Evolutionary conservation across 2,888 invertebrate genomes (phyloP), one percentile per base, ranked within the genome.

Genomic region (Diachrysia chrysitis): DNA sequence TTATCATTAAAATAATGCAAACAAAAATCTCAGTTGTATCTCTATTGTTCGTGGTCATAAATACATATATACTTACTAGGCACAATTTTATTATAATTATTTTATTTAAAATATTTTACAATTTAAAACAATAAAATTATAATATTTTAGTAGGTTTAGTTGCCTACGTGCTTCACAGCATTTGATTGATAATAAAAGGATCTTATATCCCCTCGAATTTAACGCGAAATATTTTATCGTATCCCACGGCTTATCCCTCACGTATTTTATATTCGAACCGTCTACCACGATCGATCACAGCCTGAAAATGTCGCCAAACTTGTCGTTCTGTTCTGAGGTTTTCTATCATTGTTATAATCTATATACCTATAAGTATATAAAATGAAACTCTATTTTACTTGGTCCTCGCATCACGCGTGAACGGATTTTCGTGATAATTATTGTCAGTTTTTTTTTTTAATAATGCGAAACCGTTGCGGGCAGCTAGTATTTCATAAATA

Each of bases 281-380:
- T 60, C 46, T 63, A 58, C 23, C 32, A 23, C 35, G 59, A 77
- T 77, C 74, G 63, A 77, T 74, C 78, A 76, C 51, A 16, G 42
- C 7, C 46, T 63, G 37, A 32, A 60, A 54, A 51, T 60, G 57
- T 72, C 59, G 46, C 46, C 23, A 37, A 46, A 53, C 53, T 61
- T 65, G 55, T 46, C 62, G 48, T 17, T 17, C 25, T 42, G 21
- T 35, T 37, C 17, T 12, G 58, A 23, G 42, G 65, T 37, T 65
- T 66, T 32, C 42, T 63, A 37, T 69, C 29, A 58, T 35, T 29
- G 17, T 23, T 14, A 51, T 37, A 53, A 48, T 69, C n/a, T n/a
- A n/a, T n/a, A n/a, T n/a, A n/a, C n/a, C n/a, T n/a, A n/a, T n/a
- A n/a, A n/a, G n/a, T n/a, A n/a, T n/a, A n/a, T n/a, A n/a, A n/a